phyloP scores from a whole-genome alignment of 2,797 vertebrate genomes.

The Gambelia wislizenii region DNA sequence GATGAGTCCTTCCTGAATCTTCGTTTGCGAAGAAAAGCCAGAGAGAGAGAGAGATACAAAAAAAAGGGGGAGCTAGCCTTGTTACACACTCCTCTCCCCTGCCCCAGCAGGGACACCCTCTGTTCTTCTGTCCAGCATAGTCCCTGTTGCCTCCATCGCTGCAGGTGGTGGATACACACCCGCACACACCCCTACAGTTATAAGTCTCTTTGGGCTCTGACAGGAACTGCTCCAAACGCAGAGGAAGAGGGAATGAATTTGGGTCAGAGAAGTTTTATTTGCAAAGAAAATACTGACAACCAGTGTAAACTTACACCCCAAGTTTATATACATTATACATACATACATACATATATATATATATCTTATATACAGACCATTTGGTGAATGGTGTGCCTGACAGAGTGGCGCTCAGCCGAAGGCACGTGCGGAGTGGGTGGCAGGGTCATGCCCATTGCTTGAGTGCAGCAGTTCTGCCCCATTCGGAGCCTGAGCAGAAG shows the following conservation, averaged over 20 bases:
- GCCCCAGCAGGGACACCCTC: too few relatives aligned
- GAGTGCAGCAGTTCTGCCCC: too few relatives aligned
- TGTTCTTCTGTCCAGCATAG: not conserved
- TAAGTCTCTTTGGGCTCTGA: not conserved
- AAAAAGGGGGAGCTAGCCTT: too few relatives aligned
- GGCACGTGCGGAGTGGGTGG: too few relatives aligned
- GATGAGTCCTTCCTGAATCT: too few relatives aligned
- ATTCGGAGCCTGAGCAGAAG: too few relatives aligned
- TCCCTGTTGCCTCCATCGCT: rapidly evolving
- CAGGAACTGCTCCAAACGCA: not conserved
- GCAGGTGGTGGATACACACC: too few relatives aligned
- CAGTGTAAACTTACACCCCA: conserved; percentile 81
- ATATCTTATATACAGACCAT: conserved; percentile 76
- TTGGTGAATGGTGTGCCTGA: conserved; percentile 60
- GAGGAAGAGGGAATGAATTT: rapidly evolving
- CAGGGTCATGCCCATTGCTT: too few relatives aligned
- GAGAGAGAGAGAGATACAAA: too few relatives aligned
- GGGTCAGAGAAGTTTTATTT: conserved; percentile 65
- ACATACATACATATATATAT: conserved; percentile 28
- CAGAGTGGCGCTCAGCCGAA: conserved; percentile 42
- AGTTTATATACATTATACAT: conserved; percentile 80
- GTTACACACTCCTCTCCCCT: too few relatives aligned
- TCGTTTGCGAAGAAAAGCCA: too few relatives aligned
- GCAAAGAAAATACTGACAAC: conserved; percentile 77
- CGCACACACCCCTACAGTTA: too few relatives aligned